These are phyloP conservation scores for Tarsius wallacei DNA, from an alignment of 2,797 vertebrate species.

Conservation along the genomic window DNA sequence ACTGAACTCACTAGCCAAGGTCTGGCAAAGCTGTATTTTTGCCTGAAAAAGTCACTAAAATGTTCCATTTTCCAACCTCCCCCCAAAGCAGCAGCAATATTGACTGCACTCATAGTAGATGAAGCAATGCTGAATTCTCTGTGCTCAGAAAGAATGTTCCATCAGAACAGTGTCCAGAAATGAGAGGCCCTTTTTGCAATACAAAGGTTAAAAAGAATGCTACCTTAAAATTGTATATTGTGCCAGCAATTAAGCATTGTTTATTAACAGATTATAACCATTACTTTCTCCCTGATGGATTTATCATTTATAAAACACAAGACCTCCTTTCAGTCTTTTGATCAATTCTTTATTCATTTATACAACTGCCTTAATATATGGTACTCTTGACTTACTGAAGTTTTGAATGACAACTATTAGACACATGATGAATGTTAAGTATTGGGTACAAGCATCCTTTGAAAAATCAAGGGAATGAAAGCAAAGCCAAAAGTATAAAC, in stretches of 20 bases:
- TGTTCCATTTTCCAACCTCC: not conserved
- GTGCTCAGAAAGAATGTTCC: conserved; percentile 8
- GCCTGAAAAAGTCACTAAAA: conserved; percentile 19
- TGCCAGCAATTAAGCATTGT: not conserved
- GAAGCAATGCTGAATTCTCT: not conserved
- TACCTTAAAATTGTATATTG: conserved; percentile 22
- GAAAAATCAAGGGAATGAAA: conserved; percentile 83
- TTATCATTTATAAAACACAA: conserved; percentile 51
- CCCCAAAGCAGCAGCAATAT: not conserved
- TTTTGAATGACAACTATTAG: conserved; percentile 82
- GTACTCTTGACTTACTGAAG: conserved; percentile 75
- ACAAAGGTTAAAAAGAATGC: not conserved
- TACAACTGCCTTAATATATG: not conserved
- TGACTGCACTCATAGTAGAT: not conserved
- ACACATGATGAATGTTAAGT: conserved; percentile 82
- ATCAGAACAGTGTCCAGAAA: not conserved
- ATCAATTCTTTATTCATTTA: conserved; percentile 43
- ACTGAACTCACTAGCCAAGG: conserved; percentile 41
- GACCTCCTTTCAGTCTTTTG: conserved; percentile 25
- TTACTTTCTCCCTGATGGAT: conserved; percentile 68
- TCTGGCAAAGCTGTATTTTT: not conserved
- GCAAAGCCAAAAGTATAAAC: conserved; percentile 77
- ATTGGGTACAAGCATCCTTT: conserved; percentile 79
- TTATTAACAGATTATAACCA: conserved; percentile 39
- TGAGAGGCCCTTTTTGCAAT: not conserved